Conservation (phyloP, 2,113 vertebrate genomes). For the Paedocypris sp. region DNA sequence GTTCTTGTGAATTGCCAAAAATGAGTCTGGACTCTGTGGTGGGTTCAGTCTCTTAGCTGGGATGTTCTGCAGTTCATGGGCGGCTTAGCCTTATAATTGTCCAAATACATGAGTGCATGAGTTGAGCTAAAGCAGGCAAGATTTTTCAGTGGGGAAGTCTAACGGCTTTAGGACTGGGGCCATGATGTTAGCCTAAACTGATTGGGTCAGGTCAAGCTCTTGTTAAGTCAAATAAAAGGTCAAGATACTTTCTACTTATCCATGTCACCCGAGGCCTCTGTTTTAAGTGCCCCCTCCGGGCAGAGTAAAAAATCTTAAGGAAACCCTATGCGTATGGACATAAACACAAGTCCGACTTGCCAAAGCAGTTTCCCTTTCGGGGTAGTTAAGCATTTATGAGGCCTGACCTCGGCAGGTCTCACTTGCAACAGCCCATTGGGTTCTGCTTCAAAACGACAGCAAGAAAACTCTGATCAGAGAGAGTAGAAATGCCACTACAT, state of each 20-base stretch:
- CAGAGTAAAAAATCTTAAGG: conserved; percentile 34
- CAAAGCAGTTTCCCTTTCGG: conserved; percentile 37
- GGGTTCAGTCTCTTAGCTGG: conserved; percentile 29
- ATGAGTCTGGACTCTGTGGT: conserved; percentile 18
- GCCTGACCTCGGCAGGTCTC: conserved; percentile 25
- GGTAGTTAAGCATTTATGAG: conserved; percentile 34
- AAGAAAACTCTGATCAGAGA: not conserved
- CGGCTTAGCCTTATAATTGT: conserved; percentile 29
- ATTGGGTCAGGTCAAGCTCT: conserved; percentile 44
- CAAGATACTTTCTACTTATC: conserved; percentile 41
- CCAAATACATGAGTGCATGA: conserved; percentile 19
- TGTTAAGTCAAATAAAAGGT: conserved; percentile 45
- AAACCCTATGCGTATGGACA: conserved; percentile 33
- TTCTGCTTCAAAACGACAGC: conserved; percentile 14
- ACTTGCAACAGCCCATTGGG: conserved; percentile 17
- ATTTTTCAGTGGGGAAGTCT: conserved; percentile 27
- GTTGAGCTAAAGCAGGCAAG: conserved; percentile 29
- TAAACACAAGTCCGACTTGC: conserved; percentile 34
- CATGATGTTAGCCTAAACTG: conserved; percentile 35
- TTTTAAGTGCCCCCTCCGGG: conserved; percentile 36
- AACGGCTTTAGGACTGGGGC: conserved; percentile 23
- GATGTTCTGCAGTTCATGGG: conserved; percentile 24
- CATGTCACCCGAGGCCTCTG: conserved; percentile 38
- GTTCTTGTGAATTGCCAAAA: no score
- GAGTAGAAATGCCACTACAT: not conserved